Evolutionary conservation across 2,888 invertebrate species (phyloP).

Genomic region (Asteroscopus sphinx): DNA sequence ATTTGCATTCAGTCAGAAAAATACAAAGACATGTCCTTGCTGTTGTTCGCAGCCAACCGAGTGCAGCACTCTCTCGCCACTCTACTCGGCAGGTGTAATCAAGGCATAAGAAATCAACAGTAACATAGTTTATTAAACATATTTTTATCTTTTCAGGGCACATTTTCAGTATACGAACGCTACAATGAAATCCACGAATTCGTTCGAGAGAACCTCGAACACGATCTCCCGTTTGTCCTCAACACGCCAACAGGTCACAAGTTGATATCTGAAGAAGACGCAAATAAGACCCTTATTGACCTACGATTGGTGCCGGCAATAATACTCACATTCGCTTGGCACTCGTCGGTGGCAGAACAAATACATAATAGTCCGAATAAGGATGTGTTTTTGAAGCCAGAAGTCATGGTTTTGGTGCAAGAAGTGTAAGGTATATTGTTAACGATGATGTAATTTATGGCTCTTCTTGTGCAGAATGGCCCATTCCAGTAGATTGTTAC

Average conservation of each 20-base stretch:
- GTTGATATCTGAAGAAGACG: conserved; percentile 90
- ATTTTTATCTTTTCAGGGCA: conserved; percentile 91
- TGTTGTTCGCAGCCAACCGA: too few relatives aligned
- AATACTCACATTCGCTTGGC: conserved; percentile 94
- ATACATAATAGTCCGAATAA: conserved; percentile 86
- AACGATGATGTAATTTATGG: conserved; percentile 27
- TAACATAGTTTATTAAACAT: neutral
- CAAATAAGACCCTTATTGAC: conserved; percentile 93
- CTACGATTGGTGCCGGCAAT: conserved; percentile 95
- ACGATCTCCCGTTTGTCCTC: conserved; percentile 92
- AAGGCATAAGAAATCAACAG: neutral
- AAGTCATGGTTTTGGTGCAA: conserved; percentile 93
- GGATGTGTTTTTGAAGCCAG: conserved; percentile 93
- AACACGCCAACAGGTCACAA: conserved; percentile 92
- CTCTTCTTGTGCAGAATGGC: conserved; percentile 31
- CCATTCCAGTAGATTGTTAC: neutral
- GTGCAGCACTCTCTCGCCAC: too few relatives aligned
- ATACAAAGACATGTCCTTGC: too few relatives aligned
- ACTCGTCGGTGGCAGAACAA: conserved; percentile 86
- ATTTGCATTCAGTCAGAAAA: too few relatives aligned
- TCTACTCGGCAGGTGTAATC: too few relatives aligned
- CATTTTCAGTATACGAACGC: conserved; percentile 96
- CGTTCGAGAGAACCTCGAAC: conserved; percentile 93
- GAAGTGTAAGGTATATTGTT: conserved; percentile 76
- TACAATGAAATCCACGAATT: conserved; percentile 93